Evolutionary conservation across 2,888 invertebrate genomes (phyloP).

Genomic region (Dicyrtomina minuta): DNA sequence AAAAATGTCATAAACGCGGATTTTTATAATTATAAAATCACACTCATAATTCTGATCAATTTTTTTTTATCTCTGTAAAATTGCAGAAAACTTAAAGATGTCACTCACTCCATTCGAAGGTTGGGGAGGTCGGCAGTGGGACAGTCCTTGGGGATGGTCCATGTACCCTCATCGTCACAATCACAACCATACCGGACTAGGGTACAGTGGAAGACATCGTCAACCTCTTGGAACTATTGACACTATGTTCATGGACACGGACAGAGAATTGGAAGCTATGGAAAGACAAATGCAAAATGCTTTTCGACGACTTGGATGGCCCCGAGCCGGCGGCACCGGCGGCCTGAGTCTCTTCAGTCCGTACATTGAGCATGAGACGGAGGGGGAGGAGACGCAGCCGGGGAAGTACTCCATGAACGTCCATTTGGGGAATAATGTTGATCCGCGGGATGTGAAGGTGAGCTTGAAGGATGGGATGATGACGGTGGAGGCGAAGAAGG

Average conservation of each 20-base stretch:
- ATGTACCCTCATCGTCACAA: not conserved
- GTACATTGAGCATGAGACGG: too few species aligned
- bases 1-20: too few species aligned
- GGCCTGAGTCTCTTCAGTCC: not conserved
- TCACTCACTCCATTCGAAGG: not conserved
- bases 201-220: not conserved
- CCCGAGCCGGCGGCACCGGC: not conserved
- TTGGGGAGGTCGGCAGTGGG: too few species aligned
- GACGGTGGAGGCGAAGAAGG: constrained; percentile 17
- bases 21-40: too few species aligned
- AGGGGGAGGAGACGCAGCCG: not conserved
- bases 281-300: not conserved
- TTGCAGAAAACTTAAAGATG: too few species aligned
- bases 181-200: not conserved
- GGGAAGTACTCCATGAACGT: constrained; percentile 10
- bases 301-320: not conserved
- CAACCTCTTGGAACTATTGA: not conserved
- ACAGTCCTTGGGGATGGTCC: not conserved
- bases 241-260: not conserved
- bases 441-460: constrained; percentile 11
- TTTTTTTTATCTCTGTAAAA: too few species aligned
- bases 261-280: not conserved
- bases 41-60: too few species aligned
- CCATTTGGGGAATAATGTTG: not conserved
- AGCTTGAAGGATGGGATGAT: constrained; percentile 12